Evolutionary conservation across 1,140 invertebrate genomes (phyloP).

Genomic region (Anagrus nilaparvatae): DNA sequence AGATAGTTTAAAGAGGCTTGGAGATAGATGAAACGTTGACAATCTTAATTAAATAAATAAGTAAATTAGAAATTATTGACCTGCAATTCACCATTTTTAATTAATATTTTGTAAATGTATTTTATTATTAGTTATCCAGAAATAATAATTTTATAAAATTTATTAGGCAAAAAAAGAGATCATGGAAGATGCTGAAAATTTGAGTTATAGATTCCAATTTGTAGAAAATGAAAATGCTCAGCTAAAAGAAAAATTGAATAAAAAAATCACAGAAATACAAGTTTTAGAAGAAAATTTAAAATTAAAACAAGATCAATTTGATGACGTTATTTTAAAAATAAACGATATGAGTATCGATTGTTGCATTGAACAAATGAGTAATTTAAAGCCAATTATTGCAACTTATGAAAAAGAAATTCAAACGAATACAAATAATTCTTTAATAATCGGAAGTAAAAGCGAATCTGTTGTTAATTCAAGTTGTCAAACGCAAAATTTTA

Average conservation of each 20-base stretch:
- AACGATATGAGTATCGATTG: slow-evolving; percentile 9
- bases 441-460: background rate
- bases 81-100: no score
- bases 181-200: no score
- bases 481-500: slow-evolving; percentile 10
- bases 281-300: slow-evolving; percentile 17
- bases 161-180: no score
- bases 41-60: no score
- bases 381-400: background rate
- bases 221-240: slow-evolving; percentile 12
- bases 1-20: no score
- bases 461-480: background rate
- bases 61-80: no score
- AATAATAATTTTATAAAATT: no score
- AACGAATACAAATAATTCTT: slow-evolving; percentile 1
- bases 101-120: no score
- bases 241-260: slow-evolving; percentile 17
- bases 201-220: slow-evolving; percentile 1
- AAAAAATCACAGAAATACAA: slow-evolving; percentile 18
- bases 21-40: no score
- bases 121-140: no score
- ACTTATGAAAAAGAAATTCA: slow-evolving; percentile 4
- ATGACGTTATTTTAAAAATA: slow-evolving; percentile 11
- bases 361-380: background rate
- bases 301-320: slow-evolving; percentile 16